Percentiles rank a stretch among this genome's conserved stretches.
Conservation (phyloP, 2,113 vertebrate species). For the Malurus cyaneus region DNA sequence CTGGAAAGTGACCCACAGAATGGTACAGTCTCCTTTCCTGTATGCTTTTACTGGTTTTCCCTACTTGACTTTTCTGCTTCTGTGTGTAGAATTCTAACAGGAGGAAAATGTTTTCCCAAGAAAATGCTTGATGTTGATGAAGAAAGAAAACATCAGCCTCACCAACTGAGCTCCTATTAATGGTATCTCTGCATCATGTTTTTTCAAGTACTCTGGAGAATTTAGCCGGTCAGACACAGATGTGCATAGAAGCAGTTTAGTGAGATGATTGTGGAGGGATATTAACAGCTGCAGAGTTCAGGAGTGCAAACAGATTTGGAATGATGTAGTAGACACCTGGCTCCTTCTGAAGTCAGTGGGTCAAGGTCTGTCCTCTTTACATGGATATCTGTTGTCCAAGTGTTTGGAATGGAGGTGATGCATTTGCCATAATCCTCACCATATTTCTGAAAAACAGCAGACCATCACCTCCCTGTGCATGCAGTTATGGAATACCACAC, state of each 20-base stretch:
- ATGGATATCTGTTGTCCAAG: not conserved
- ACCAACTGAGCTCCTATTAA: not conserved
- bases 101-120: not conserved
- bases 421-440: not conserved
- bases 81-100: not conserved
- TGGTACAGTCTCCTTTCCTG: not conserved
- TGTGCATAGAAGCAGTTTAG: not conserved
- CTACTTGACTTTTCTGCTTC: not conserved
- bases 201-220: not conserved
- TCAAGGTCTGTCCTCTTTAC: not conserved
- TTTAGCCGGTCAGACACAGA: not conserved
- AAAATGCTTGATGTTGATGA: not conserved
- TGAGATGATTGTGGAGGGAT: not conserved
- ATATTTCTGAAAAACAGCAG: not conserved
- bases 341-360: not conserved
- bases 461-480: not conserved
- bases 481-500: not conserved
- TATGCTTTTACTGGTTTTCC: not conserved
- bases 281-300: slow-evolving; percentile 19
- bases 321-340: not conserved
- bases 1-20: not conserved
- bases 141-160: not conserved
- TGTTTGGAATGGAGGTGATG: not conserved
- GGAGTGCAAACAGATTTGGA: slow-evolving; percentile 21
- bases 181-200: not conserved